phyloP scores from a whole-genome alignment of 2,113 vertebrate genomes.

The Ochotona princeps region DNA sequence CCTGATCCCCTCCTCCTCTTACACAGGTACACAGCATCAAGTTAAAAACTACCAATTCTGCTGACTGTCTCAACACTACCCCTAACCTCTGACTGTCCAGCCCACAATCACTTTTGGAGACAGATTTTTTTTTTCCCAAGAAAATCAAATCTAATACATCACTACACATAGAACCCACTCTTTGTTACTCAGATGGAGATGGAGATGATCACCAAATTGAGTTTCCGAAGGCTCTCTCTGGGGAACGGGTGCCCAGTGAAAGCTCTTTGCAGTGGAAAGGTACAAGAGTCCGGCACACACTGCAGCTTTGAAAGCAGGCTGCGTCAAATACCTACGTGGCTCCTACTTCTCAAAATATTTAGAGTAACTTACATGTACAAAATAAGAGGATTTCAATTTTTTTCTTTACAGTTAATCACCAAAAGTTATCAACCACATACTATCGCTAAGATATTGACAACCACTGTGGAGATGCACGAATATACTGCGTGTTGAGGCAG shows the following conservation, averaged over 20 bases:
- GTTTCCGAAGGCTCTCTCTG: background rate
- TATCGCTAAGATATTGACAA: background rate
- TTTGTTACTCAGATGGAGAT: background rate
- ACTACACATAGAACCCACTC: background rate
- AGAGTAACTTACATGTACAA: background rate
- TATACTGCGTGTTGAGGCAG: background rate
- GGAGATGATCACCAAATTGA: background rate
- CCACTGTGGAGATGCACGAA: background rate
- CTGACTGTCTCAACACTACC: background rate
- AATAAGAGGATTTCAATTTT: background rate
- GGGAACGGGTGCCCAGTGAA: background rate
- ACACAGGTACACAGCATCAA: background rate
- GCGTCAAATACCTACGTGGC: background rate
- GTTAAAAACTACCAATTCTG: background rate
- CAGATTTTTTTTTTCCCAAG: background rate
- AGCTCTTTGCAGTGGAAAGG: background rate
- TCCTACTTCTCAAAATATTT: background rate
- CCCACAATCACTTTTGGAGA: background rate
- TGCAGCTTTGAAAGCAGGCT: slow-evolving; percentile 2
- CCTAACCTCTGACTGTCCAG: background rate
- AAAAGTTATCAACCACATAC: background rate
- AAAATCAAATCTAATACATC: background rate
- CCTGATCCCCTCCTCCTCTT: background rate
- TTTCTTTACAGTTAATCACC: background rate
- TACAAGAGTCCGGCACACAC: too few relatives aligned